phyloP scores from a whole-genome alignment of 2,113 vertebrate genomes.

The Ciconia boyciana region DNA sequence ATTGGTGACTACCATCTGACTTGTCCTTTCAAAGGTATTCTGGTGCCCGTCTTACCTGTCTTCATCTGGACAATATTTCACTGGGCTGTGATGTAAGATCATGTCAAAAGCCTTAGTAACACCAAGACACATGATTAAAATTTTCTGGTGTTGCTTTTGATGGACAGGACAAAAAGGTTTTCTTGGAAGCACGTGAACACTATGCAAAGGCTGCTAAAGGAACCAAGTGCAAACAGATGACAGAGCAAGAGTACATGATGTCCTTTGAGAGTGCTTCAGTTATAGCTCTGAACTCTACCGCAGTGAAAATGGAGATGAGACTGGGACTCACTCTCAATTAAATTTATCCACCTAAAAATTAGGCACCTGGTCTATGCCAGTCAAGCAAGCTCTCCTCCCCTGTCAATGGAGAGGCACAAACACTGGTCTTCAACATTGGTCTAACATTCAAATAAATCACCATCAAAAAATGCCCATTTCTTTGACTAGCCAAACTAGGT shows the following conservation, averaged over 20 bases:
- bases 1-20: not conserved
- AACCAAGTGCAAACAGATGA: not conserved
- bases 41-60: not conserved
- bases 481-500: not conserved
- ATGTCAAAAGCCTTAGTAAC: not conserved
- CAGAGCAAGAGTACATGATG: not conserved
- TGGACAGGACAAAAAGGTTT: not conserved
- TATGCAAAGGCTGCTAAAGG: conserved; percentile 9
- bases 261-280: not conserved
- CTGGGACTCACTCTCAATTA: not conserved
- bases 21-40: not conserved
- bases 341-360: not conserved
- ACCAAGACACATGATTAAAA: not conserved
- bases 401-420: not conserved
- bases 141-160: not conserved
- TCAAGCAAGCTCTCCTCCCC: not conserved
- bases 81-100: not conserved
- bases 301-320: not conserved
- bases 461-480: not conserved
- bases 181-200: conserved; percentile 5
- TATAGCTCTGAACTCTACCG: not conserved
- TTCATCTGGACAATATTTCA: not conserved
- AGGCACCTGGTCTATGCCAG: not conserved
- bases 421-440: not conserved
- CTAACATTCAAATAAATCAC: not conserved